These are phyloP conservation scores for Chloroceryle amazona DNA, from an alignment of 2,797 vertebrate genomes.

Conservation along the genomic window DNA sequence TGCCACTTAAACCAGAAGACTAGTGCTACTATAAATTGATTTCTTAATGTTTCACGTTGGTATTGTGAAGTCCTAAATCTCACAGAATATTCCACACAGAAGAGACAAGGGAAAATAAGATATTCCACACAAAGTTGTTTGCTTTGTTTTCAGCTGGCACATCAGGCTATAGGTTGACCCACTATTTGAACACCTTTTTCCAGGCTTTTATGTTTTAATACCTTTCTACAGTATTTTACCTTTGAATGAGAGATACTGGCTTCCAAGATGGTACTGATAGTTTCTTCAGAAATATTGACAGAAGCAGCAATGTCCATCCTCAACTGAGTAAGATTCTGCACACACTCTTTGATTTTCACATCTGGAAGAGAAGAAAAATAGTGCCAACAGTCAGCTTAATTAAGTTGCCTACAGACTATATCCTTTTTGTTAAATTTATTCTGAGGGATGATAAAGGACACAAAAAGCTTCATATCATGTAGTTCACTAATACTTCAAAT, in stretches of 20 bases:
- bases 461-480: not conserved
- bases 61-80: not conserved
- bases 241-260: conserved; percentile 56
- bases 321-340: conserved; percentile 62
- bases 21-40: not conserved
- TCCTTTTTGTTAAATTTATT: not conserved
- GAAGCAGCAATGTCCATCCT: conserved; percentile 47
- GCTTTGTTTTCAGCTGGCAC: not conserved
- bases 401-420: not conserved
- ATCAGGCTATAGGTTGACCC: not conserved
- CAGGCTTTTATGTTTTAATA: conserved; percentile 49
- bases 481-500: not conserved
- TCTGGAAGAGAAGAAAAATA: conserved; percentile 44
- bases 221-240: conserved; percentile 38
- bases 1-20: not conserved
- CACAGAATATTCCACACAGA: not conserved
- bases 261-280: conserved; percentile 55
- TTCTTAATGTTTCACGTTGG: not conserved
- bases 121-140: not conserved
- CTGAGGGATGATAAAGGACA: not conserved
- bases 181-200: not conserved
- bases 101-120: not conserved
- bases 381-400: not conserved
- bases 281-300: conserved; percentile 69
- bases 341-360: conserved; percentile 66